These are phyloP conservation scores for Characodon lateralis DNA, from an alignment of 2,797 vertebrate genomes.

Conservation along the genomic window DNA sequence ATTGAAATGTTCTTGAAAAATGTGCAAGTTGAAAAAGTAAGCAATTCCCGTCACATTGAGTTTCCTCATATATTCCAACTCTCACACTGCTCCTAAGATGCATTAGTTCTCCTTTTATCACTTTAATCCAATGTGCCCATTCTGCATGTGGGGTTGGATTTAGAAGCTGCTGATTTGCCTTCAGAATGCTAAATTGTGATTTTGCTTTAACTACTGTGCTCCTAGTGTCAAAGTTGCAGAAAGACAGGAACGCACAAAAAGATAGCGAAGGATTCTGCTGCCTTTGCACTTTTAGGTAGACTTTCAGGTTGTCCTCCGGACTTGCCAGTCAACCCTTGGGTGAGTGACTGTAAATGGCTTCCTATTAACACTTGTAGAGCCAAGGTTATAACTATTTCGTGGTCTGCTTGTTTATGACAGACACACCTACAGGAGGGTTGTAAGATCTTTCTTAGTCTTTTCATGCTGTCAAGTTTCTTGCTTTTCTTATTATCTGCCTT, in stretches of 20 bases:
- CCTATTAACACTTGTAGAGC: constrained; percentile 41
- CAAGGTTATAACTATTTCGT: constrained; percentile 62
- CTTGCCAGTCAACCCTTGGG: constrained; percentile 13
- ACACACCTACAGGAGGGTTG: constrained; percentile 23
- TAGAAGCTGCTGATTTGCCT: constrained; percentile 68
- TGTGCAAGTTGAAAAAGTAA: constrained; percentile 60
- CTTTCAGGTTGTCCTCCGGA: constrained; percentile 29
- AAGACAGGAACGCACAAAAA: constrained; percentile 31
- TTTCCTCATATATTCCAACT: constrained; percentile 54
- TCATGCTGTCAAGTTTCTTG: constrained; percentile 19
- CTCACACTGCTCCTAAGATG: constrained; percentile 51
- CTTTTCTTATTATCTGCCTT: constrained; percentile 25
- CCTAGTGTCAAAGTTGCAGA: constrained; percentile 24
- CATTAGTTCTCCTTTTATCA: constrained; percentile 68
- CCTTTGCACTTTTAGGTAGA: constrained; percentile 33
- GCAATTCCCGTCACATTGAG: constrained; percentile 64
- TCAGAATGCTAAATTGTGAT: constrained; percentile 59
- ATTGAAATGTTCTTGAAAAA: constrained; percentile 56
- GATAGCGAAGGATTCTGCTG: constrained; percentile 46
- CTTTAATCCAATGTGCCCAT: constrained; percentile 68
- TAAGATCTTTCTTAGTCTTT: constrained; percentile 16
- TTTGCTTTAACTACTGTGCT: constrained; percentile 48
- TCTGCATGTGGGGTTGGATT: constrained; percentile 64
- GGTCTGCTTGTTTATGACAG: constrained; percentile 53
- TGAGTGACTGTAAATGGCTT: constrained; percentile 49